Evolutionary conservation across 2,888 invertebrate species (phyloP), one percentile per base, ranked within the genome.

Genomic region (Parochlus steinenii): DNA sequence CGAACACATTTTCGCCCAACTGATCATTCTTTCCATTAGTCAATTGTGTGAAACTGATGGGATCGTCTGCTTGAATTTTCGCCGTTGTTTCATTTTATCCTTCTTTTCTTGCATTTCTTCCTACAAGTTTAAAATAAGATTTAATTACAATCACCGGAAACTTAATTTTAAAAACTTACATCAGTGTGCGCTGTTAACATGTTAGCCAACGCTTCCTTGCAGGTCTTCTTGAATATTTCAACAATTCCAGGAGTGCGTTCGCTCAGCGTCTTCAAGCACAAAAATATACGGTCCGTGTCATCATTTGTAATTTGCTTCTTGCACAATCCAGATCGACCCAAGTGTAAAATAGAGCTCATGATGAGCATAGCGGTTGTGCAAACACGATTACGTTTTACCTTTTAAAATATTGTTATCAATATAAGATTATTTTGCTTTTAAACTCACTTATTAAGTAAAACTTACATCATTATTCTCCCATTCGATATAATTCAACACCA

Each of bases 241-340:
- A 74, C 67, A 35, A 82, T 69, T 40, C 72, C 58, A 1, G 70
- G 66, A 4, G 77, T 71, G 7, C 74, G 69, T 40, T 74, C 71
- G 24, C 77, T 71, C 10, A 82, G 62, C 0, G 79, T 79, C 41
- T 73, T 67, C 44, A 90, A 59, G 50, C 87, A 87, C 44, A 82
- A 64, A 32, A 85, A 74, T 38, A 90, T 74, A 52, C 92, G 77
- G 55, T 97, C 93, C 22, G 74, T 63, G 58, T 95, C 93, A 54
- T 98, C 97, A 46, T 93, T 87, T n/a, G 93, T 97, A 46, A 97
- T 85, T 0, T 78, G 72, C 55, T 79, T 77, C 1, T 63, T 54
- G 5, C 74, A 71, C 31, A 73, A 58, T 30, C 70, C 71, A 14
- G 82, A 82, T 57, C 79, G 79, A 41, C 90, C 90, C 40, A 87